Percentiles rank a stretch among this genome's conserved stretches.
Conservation (phyloP, 2,888 invertebrate species). For the Microctonus brassicae region DNA sequence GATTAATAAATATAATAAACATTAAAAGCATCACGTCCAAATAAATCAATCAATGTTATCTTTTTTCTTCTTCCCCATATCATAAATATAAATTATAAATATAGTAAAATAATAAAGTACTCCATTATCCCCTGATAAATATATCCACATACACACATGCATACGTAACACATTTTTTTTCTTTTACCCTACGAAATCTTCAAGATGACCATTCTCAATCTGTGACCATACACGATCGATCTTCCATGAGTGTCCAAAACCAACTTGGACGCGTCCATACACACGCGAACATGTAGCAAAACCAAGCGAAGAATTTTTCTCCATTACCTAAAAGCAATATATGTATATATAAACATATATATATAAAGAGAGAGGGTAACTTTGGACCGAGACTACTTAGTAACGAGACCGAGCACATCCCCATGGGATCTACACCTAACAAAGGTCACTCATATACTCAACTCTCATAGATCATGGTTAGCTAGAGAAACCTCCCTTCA, state of each 20-base stretch:
- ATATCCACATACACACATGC: too few species aligned
- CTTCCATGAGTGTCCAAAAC: conserved; percentile 35
- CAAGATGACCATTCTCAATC: conserved; percentile 18
- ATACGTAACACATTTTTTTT: not conserved
- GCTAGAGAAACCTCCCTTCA: conserved; percentile 43
- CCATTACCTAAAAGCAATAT: conserved; percentile 46
- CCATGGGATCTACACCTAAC: conserved; percentile 53
- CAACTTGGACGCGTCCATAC: conserved; percentile 27
- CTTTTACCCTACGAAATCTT: not conserved
- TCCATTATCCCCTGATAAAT: not conserved
- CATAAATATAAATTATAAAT: not conserved
- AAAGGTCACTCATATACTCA: conserved; percentile 65
- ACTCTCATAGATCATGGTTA: conserved; percentile 65
- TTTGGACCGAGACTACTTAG: conserved; percentile 24
- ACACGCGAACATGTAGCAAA: conserved; percentile 13
- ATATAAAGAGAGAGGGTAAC: conserved; percentile 15
- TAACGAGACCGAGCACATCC: conserved; percentile 53
- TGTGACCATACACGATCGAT: conserved; percentile 40
- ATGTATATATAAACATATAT: conserved; percentile 27
- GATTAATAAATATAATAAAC: not conserved
- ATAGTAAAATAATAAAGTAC: not conserved
- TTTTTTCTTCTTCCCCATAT: not conserved
- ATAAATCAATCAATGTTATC: not conserved
- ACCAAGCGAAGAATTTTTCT: conserved; percentile 52
- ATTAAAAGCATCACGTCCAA: not conserved